Percentiles rank a stretch among this genome's conserved stretches.
phyloP scores from a whole-genome alignment of 1,140 invertebrate species.

The Phortica variegata region DNA sequence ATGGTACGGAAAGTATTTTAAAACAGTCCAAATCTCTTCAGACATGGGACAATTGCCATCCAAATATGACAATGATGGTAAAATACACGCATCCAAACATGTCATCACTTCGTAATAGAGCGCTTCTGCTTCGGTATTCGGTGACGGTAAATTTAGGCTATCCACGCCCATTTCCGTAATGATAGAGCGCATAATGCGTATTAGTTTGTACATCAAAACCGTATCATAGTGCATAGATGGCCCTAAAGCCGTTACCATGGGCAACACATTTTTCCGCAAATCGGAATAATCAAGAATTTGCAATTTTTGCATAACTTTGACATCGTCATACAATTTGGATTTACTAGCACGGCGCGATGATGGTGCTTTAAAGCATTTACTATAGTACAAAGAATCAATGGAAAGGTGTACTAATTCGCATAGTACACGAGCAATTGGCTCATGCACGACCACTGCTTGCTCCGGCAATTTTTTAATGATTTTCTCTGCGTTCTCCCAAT shows the following conservation, averaged over 20 bases:
- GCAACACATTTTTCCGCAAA: constrained; percentile 75
- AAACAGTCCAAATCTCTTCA: constrained; percentile 91
- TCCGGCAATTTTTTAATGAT: constrained; percentile 82
- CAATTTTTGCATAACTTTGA: constrained; percentile 35
- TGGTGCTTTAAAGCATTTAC: constrained; percentile 60
- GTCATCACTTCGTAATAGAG: constrained; percentile 72
- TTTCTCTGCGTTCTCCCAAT: constrained; percentile 81
- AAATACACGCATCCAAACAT: constrained; percentile 80
- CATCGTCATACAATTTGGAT: constrained; percentile 35
- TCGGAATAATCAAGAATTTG: constrained; percentile 67
- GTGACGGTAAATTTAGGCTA: constrained; percentile 37
- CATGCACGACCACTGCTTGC: constrained; percentile 74
- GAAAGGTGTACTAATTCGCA: constrained; percentile 80
- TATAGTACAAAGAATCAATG: constrained; percentile 86
- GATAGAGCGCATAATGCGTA: constrained; percentile 61
- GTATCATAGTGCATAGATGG: constrained; percentile 86
- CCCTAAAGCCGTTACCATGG: constrained; percentile 85
- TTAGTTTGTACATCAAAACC: constrained; percentile 84
- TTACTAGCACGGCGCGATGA: constrained; percentile 27
- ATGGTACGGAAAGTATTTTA: constrained; percentile 92
- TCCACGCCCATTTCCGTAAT: constrained; percentile 48
- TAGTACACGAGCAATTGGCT: constrained; percentile 76
- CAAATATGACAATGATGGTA: constrained; percentile 88
- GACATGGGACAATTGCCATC: constrained; percentile 94
- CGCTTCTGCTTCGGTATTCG: constrained; percentile 37